Evolutionary conservation across 2,888 invertebrate species (phyloP).

Genomic region (Heliconius cydno): DNA sequence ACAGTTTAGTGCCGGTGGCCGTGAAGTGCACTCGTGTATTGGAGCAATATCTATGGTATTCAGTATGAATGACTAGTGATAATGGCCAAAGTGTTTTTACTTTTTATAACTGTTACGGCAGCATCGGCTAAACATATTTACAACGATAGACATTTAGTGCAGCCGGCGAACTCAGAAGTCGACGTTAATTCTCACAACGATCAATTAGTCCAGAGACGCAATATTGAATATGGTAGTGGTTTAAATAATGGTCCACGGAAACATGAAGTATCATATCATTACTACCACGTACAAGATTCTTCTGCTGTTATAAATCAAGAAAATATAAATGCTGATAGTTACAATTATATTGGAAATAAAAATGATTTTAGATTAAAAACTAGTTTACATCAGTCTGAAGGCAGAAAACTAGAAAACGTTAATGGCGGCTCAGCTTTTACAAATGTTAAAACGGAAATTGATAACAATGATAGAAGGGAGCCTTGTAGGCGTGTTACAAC

Average conservation of each 20-base stretch:
- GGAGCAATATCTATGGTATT: not conserved
- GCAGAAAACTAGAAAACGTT: not conserved
- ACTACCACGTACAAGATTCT: not conserved
- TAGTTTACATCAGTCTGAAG: not conserved
- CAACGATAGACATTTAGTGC: slow-evolving; percentile 30
- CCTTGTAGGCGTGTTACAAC: not conserved
- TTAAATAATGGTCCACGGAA: not conserved
- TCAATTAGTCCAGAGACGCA: slow-evolving; percentile 26
- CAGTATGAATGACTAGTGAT: slow-evolving; percentile 30
- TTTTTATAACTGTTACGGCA: slow-evolving; percentile 23
- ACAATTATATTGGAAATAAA: slow-evolving; percentile 17
- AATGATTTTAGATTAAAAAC: slow-evolving; percentile 1
- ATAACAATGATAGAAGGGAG: not conserved
- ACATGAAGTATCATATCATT: not conserved
- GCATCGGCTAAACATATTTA: slow-evolving; percentile 33
- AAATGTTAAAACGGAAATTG: not conserved
- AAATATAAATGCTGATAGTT: not conserved
- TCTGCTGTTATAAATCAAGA: not conserved
- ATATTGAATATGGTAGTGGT: slow-evolving; percentile 26
- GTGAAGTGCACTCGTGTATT: slow-evolving; percentile 20
- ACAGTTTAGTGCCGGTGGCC: slow-evolving; percentile 39
- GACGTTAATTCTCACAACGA: not conserved
- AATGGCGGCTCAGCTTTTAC: slow-evolving; percentile 5
- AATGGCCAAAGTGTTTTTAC: slow-evolving; percentile 34
- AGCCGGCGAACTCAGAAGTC: slow-evolving; percentile 7